Percentiles rank a stretch among this genome's conserved stretches.
Evolutionary conservation across 2,888 invertebrate species (phyloP).

Genomic region (Tuberolachnus salignus): DNA sequence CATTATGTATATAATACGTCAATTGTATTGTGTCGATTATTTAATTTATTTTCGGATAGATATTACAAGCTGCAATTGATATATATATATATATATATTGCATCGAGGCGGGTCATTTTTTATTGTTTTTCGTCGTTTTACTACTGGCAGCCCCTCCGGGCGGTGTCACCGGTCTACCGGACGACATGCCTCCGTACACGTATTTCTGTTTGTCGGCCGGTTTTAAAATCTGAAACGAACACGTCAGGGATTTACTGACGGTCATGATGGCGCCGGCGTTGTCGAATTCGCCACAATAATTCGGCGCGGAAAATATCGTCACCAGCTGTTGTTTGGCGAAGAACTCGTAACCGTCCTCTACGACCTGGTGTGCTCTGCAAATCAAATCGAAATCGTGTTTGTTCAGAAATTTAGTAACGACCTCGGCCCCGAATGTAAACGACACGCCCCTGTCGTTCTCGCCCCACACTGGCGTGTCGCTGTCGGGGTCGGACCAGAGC

Average conservation of each 20-base stretch:
- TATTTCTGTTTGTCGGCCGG: constrained; percentile 99
- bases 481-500: constrained; percentile 97
- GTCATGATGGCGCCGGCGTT: constrained; percentile 97
- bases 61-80: no score
- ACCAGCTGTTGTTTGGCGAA: constrained; percentile 97
- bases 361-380: constrained; percentile 99
- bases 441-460: no score
- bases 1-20: no score
- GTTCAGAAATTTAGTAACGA: constrained; percentile 98
- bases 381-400: constrained; percentile 99
- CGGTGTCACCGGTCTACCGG: constrained; percentile 96
- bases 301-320: constrained; percentile 84
- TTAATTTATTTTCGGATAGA: no score
- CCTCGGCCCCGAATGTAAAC: constrained; percentile 98
- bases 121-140: no score
- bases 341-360: constrained; percentile 98
- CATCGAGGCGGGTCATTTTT: no score
- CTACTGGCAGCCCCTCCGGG: constrained; percentile 81
- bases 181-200: constrained; percentile 77
- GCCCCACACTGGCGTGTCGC: constrained; percentile 98
- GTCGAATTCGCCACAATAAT: no score
- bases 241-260: constrained; percentile 99
- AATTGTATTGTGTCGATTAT: no score
- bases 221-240: constrained; percentile 95
- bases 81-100: no score